These are phyloP conservation scores for Sphinx pinastri DNA, from an alignment of 2,888 invertebrate genomes.

Conservation along the genomic window DNA sequence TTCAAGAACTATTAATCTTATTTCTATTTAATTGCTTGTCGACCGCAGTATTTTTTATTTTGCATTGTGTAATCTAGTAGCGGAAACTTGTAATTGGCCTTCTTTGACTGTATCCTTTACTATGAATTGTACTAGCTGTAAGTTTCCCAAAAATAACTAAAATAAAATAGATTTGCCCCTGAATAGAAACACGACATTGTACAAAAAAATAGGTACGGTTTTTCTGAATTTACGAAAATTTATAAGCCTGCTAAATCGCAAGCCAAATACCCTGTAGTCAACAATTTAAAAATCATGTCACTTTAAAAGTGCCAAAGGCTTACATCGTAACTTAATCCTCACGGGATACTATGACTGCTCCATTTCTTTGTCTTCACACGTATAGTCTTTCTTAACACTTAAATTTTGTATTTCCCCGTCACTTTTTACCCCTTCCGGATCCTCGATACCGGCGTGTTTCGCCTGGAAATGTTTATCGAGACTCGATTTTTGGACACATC, in stretches of 20 bases:
- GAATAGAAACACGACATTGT: no score
- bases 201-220: no score
- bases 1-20: no score
- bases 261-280: neutral
- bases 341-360: slow-evolving; percentile 22
- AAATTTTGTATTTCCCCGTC: slow-evolving; percentile 60
- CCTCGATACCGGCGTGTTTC: slow-evolving; percentile 61
- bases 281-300: neutral
- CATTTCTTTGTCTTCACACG: slow-evolving; percentile 33
- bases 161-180: no score
- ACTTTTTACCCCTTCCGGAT: slow-evolving; percentile 43
- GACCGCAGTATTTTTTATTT: no score
- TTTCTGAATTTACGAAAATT: neutral
- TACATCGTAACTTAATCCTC: neutral
- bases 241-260: neutral
- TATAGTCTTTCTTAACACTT: slow-evolving; percentile 59
- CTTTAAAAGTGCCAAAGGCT: neutral
- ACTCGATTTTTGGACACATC: slow-evolving; percentile 76
- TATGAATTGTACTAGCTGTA: no score
- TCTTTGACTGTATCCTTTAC: no score
- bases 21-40: no score
- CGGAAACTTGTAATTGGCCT: no score
- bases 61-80: no score
- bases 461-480: slow-evolving; percentile 77
- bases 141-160: no score